These are phyloP conservation scores for Epinotia bilunana DNA, from an alignment of 2,888 invertebrate genomes.

Conservation along the genomic window DNA sequence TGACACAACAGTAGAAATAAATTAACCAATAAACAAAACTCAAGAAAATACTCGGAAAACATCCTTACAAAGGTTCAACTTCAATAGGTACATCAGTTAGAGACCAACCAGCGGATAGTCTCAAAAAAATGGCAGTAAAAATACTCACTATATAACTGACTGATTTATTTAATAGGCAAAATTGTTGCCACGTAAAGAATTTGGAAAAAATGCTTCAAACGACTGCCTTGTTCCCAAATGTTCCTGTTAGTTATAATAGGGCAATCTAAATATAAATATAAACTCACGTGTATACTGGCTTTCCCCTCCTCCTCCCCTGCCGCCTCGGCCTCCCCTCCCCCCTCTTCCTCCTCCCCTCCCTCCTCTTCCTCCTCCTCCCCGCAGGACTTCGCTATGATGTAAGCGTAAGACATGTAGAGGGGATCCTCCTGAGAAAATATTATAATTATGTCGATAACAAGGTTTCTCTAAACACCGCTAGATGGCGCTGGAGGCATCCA, in stretches of 20 bases:
- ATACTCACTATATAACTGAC: neutral
- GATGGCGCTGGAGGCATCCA: no score
- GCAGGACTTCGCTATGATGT: slow-evolving; percentile 98
- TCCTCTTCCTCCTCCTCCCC: slow-evolving; percentile 99
- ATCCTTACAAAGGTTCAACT: no score
- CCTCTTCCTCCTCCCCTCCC: slow-evolving; percentile 93
- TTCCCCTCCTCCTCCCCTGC: slow-evolving; percentile 87
- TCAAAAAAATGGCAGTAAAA: no score
- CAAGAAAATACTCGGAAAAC: no score
- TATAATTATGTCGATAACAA: neutral
- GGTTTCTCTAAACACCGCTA: no score
- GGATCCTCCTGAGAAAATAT: slow-evolving; percentile 89
- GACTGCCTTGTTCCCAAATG: no score
- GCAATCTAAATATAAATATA: neutral
- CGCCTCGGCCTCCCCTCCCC: slow-evolving; percentile 86
- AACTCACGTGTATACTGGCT: slow-evolving; percentile 96
- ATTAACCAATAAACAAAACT: no score
- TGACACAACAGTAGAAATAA: no score
- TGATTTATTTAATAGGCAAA: neutral
- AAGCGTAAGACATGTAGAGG: slow-evolving; percentile 98
- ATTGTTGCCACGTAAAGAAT: no score
- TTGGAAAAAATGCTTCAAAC: neutral
- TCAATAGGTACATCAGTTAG: no score
- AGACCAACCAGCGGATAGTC: no score
- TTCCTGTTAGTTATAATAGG: no score